Evolutionary conservation across 2,888 invertebrate genomes (phyloP), one percentile per base, ranked within the genome.

Genomic region (Spodoptera littoralis): DNA sequence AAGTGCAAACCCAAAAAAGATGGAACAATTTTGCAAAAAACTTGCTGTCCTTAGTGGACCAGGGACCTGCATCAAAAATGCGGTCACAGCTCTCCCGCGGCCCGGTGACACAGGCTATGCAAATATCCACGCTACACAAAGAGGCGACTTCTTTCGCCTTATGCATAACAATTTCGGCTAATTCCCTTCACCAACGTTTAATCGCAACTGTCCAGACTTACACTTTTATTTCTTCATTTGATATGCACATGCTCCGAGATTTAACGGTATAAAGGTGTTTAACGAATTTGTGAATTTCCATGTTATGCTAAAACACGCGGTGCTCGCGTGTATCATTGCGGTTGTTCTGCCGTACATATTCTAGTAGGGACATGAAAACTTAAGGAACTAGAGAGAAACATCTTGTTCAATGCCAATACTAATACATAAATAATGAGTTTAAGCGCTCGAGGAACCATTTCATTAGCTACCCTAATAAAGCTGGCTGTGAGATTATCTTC

Each of bases 91-190:
- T 52, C 49, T 11, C 60, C 30, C 45, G 43, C 54, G 50, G 12
- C 58, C 53, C 43, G 49, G 57, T 73, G 70, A 73, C 77, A 65
- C 60, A n/a, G 44, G 47, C 61, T 76, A 72, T 78, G 76, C 72
- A 70, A 77, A 78, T 72, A 44, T 44, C 46, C 12, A 11, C 49
- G 11, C 22, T 12, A 60, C 56, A 61, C 75, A 70, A 72, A 70
- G 61, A 46, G 64, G 22, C 52, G 67, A 72, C 70, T 72, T 73
- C 61, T 76, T 78, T 73, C 73, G 54, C 76, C 64, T 62, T 70
- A 64, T 70, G 65, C 76, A 76, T 70, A 73, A 73, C 61, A 76
- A 79, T 79, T 70, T 57, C 18, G 54, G 49, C 64, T 73, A 76
- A 76, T 79, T 69, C 53, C 42, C 44, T 50, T 24, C 64, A 60